A percentile compares a stretch with the other conserved stretches of the same genome.
Evolutionary conservation across 2,113 vertebrate species (phyloP).

Genomic region (Hyla sarda): DNA sequence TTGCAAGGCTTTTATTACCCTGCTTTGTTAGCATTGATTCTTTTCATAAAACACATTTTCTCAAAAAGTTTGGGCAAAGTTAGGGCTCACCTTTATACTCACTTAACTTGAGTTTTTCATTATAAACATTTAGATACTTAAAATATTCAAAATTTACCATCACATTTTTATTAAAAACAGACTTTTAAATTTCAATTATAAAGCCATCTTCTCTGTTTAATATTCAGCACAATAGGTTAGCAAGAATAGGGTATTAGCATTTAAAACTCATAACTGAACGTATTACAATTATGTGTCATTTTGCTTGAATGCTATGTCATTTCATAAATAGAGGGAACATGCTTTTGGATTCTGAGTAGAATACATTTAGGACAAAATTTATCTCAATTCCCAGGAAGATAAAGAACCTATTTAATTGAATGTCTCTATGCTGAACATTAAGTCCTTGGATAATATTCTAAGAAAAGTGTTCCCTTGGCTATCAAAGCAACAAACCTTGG

Average conservation of each 20-base stretch:
- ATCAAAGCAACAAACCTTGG: conserved; percentile 31
- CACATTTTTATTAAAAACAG: background rate
- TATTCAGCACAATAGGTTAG: background rate
- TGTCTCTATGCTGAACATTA: conserved; percentile 18
- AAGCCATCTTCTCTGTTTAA: background rate
- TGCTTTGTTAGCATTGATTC: too few relatives aligned
- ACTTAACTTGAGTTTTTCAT: too few relatives aligned
- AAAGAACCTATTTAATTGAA: conserved; percentile 44
- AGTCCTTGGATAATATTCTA: conserved; percentile 45
- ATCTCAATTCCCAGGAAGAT: conserved; percentile 36
- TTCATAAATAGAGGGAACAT: conserved; percentile 9
- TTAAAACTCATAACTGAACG: background rate
- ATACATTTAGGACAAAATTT: conserved; percentile 28
- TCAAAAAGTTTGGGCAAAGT: too few relatives aligned
- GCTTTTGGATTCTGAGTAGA: background rate
- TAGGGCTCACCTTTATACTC: too few relatives aligned
- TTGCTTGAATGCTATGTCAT: background rate
- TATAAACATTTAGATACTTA: background rate
- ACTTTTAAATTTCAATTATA: background rate
- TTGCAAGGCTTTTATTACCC: too few relatives aligned
- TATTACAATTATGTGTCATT: background rate
- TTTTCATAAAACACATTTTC: too few relatives aligned
- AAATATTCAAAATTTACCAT: background rate
- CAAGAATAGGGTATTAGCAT: background rate
- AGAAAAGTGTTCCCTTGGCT: conserved; percentile 31